phyloP scores from a whole-genome alignment of 2,797 vertebrate genomes.

The Stomatorhinus walkeri region DNA sequence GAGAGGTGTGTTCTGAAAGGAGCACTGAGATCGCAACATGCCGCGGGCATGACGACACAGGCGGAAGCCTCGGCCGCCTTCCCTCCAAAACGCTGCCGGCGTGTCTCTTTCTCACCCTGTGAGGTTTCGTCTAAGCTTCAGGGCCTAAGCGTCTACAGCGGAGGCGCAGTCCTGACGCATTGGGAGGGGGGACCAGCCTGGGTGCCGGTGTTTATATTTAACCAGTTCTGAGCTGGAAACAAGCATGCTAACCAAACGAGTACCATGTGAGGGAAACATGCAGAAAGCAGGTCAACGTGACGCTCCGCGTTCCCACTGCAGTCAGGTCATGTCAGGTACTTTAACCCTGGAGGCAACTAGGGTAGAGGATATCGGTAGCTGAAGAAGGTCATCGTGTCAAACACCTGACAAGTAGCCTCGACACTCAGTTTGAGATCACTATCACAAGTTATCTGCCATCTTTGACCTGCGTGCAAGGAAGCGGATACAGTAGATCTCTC shows the following conservation, averaged over 20 bases:
- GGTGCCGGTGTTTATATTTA: not conserved
- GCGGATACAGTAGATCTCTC: not conserved
- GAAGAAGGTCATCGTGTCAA: not conserved
- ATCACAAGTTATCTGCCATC: conserved; percentile 13
- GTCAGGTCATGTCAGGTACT: not conserved
- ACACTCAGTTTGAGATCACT: conserved; percentile 6
- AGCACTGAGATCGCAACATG: not conserved
- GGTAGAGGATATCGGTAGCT: not conserved
- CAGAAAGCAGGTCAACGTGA: not conserved
- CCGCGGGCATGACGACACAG: not conserved
- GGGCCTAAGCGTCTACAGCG: not conserved
- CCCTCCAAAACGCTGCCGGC: not conserved
- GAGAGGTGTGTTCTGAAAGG: not conserved
- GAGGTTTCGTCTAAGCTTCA: not conserved
- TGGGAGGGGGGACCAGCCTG: not conserved
- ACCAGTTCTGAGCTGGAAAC: not conserved
- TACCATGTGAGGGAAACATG: not conserved
- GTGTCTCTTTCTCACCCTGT: not conserved
- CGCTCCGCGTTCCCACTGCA: not conserved
- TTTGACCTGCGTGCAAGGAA: not conserved
- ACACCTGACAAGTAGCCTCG: not conserved
- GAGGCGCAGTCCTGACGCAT: no score
- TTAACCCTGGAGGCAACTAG: not conserved
- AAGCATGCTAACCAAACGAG: not conserved
- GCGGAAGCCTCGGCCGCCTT: not conserved